Conservation (phyloP, 2,888 invertebrate species). For the Phasia obesa region DNA sequence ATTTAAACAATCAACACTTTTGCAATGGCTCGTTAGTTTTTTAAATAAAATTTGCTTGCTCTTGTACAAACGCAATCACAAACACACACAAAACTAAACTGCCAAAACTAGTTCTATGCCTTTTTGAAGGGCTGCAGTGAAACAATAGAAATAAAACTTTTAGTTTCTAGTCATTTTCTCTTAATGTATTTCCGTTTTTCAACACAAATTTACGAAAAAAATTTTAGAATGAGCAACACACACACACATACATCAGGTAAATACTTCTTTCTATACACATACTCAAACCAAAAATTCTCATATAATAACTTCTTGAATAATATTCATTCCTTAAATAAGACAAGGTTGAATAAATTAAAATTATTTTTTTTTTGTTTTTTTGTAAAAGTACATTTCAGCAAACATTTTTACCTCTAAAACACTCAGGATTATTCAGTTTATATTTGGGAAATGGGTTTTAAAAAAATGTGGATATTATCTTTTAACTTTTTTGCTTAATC, state of each 20-base stretch:
- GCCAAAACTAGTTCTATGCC: background rate
- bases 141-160: slow-evolving; percentile 24
- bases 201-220: slow-evolving; percentile 58
- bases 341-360: slow-evolving; percentile 70
- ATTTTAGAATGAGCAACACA: slow-evolving; percentile 28
- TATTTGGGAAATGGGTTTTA: background rate
- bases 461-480: no score
- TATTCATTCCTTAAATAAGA: slow-evolving; percentile 51
- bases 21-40: slow-evolving; percentile 62
- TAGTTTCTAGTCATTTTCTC: slow-evolving; percentile 54
- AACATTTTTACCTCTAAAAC: background rate
- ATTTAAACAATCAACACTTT: slow-evolving; percentile 58
- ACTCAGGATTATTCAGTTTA: background rate
- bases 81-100: background rate
- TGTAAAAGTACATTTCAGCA: background rate
- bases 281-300: background rate
- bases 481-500: no score
- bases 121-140: background rate
- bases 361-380: slow-evolving; percentile 28
- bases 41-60: slow-evolving; percentile 28
- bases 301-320: slow-evolving; percentile 55
- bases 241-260: background rate
- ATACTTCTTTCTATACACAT: background rate
- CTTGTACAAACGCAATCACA: background rate
- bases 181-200: slow-evolving; percentile 67